phyloP scores from a whole-genome alignment of 1,140 invertebrate genomes.

The Danaus melanippus region DNA sequence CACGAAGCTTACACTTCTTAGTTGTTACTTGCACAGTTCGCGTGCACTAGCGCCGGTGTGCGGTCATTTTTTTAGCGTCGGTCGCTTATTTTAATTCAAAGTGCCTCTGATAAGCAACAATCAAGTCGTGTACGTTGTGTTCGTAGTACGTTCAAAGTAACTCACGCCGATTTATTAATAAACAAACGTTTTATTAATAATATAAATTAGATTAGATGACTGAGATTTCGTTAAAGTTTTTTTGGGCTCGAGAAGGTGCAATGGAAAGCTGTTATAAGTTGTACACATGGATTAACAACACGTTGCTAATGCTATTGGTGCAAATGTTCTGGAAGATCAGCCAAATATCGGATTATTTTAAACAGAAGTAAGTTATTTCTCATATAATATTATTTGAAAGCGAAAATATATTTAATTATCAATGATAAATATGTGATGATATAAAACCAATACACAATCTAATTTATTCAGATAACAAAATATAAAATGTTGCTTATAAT shows the following conservation, averaged over 20 bases:
- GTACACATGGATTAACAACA: constrained; percentile 63
- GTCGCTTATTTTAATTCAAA: constrained; percentile 44
- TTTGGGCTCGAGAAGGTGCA: constrained; percentile 45
- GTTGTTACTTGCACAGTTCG: constrained; percentile 39
- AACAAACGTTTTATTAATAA: too few relatives aligned
- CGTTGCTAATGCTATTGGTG: constrained; percentile 56
- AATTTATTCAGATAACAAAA: too few relatives aligned
- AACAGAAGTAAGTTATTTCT: constrained; percentile 50
- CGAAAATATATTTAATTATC: too few relatives aligned
- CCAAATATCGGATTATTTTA: constrained; percentile 63
- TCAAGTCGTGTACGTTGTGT: constrained; percentile 24
- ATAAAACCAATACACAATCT: too few relatives aligned
- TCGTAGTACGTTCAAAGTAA: constrained; percentile 22
- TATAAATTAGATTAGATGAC: constrained; percentile 40
- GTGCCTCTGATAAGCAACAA: constrained; percentile 44
- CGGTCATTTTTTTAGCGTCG: constrained; percentile 40
- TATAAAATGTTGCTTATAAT: too few relatives aligned
- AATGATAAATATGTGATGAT: too few relatives aligned
- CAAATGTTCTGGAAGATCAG: constrained; percentile 67
- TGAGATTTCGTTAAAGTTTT: constrained; percentile 47
- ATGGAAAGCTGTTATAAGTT: constrained; percentile 66
- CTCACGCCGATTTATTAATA: too few relatives aligned
- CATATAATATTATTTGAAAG: too few relatives aligned
- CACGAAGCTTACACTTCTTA: constrained; percentile 19
- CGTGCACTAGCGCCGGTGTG: constrained; percentile 52